Percentiles rank a stretch among this genome's conserved stretches.
Evolutionary conservation across 92 coral and sea anemone species (phyloP).

Genomic region (Paramuricea clavata): DNA sequence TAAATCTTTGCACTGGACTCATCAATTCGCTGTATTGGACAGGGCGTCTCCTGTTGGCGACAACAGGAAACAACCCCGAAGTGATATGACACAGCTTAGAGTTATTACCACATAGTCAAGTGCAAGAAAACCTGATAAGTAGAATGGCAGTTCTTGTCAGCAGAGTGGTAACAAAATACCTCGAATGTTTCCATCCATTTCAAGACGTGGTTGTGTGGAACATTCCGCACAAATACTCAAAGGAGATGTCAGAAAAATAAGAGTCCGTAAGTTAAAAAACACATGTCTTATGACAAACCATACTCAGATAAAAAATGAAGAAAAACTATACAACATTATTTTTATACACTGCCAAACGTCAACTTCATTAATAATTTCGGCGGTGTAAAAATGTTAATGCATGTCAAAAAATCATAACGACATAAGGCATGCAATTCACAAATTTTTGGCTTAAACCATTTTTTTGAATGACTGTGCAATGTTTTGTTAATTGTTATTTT

Average conservation of each 20-base stretch:
- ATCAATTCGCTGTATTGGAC: conserved; percentile 30
- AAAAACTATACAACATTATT: not conserved
- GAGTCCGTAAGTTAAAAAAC: conserved; percentile 5
- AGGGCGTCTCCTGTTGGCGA: not conserved
- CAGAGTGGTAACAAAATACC: conserved; percentile 9
- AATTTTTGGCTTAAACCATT: too few species aligned
- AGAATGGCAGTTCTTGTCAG: conserved; percentile 13
- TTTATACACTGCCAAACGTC: not conserved
- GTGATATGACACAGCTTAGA: not conserved
- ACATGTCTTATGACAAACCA: not conserved
- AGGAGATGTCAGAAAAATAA: not conserved
- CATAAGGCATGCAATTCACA: too few species aligned
- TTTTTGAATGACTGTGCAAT: too few species aligned
- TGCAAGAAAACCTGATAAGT: not conserved
- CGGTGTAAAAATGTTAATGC: too few species aligned
- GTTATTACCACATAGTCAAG: not conserved
- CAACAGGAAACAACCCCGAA: not conserved
- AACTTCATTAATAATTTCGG: too few species aligned
- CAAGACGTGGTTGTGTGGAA: not conserved
- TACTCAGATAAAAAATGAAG: not conserved
- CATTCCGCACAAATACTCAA: not conserved
- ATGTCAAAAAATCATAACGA: too few species aligned
- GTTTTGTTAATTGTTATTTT: too few species aligned
- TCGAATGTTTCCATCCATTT: not conserved
- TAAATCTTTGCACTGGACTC: conserved; percentile 41